A percentile compares a stretch with the other conserved stretches of the same genome.
phyloP scores from a whole-genome alignment of 2,797 vertebrate genomes.

The Phoebastria nigripes region DNA sequence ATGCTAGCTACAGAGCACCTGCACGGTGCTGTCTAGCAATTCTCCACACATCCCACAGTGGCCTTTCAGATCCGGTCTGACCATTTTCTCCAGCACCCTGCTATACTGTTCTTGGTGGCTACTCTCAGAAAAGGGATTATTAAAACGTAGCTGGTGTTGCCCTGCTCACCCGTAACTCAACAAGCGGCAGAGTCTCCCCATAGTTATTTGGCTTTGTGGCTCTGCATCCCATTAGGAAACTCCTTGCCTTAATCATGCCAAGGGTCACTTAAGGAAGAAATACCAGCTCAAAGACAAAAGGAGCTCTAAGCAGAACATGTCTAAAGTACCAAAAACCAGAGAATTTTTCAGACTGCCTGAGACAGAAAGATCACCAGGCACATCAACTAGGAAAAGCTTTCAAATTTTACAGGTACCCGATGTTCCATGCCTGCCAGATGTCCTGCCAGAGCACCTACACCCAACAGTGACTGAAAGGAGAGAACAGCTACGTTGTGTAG shows the following conservation, averaged over 20 bases:
- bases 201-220: not conserved
- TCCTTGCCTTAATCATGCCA: not conserved
- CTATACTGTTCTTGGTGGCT: not conserved
- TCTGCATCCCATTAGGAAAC: not conserved
- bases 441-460: not conserved
- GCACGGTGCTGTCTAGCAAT: not conserved
- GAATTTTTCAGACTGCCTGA: not conserved
- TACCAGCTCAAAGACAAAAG: not conserved
- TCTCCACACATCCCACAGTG: not conserved
- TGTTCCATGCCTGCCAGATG: not conserved
- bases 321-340: not conserved
- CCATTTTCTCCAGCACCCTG: not conserved
- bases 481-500: not conserved
- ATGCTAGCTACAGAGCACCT: not conserved
- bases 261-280: not conserved
- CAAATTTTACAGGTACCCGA: not conserved
- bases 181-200: not conserved
- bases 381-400: not conserved
- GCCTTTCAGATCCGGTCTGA: not conserved
- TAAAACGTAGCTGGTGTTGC: not conserved
- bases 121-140: not conserved
- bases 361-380: not conserved
- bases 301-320: not conserved
- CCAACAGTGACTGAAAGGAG: not conserved
- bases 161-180: not conserved